Evolutionary conservation across 1,140 invertebrate genomes (phyloP), one percentile per base, ranked within the genome.

Genomic region (Chionoecetes opilio): DNA sequence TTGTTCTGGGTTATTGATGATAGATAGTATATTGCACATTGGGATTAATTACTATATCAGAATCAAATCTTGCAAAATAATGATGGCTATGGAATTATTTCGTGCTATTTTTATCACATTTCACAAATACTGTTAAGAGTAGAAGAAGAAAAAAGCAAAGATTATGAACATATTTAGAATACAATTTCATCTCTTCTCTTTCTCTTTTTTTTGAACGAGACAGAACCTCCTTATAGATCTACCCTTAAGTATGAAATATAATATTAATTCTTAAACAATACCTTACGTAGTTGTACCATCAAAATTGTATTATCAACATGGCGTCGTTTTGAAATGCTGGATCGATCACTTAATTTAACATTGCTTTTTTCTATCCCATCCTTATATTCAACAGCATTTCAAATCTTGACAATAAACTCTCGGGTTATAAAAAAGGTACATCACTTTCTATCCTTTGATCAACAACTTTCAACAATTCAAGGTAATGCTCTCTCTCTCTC

Each of bases 241-340:
- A 75, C 46, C n/a, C 63, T 75, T 75, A 75, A 75, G 63, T 75
- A 75, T n/a, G 21, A 75, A 75, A 75, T 75, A 75, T 75, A 75
- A 53, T 53, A n/a, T 21, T n/a, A 21, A 75, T 21, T 75, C 63
- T 75, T 75, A 75, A 75, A 75, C 63, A 75, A 75, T 75, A 75
- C 21, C 63, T 75, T 75, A 75, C 21, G n/a, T n/a, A n/a, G n/a
- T 75, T 75, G 63, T 75, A 75, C 63, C 63, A 75, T 75, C 26
- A 75, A 3, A 75, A 75, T 75, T 75, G 63, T 75, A 75, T 75
- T 26, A 75, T 26, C 21, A 75, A 53, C 21, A 53, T 75, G 26
- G n/a, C n/a, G 63, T 75, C n/a, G 21, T n/a, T n/a, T 75, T 75
- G 63, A 75, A 75, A 75, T 75, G 63, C 63, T 75, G 6, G 6